Conservation (phyloP, 2,888 invertebrate species). For the Parasteatoda lunata region DNA sequence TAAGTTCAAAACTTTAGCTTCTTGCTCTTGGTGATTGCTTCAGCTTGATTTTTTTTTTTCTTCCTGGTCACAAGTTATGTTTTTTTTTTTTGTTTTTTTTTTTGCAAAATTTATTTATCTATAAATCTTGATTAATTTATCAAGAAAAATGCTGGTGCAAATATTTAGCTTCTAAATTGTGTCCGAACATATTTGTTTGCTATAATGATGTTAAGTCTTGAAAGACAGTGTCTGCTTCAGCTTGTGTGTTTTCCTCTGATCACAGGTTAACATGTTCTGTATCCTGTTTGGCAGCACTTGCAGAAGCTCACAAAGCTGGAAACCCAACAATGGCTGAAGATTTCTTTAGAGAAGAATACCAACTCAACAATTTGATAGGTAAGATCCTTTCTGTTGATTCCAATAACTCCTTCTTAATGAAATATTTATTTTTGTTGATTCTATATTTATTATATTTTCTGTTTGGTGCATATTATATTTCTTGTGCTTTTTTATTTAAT, state of each 20-base stretch:
- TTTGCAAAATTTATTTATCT: no score
- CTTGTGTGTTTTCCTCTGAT: constrained; percentile 59
- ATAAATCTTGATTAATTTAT: no score
- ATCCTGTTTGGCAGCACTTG: constrained; percentile 76
- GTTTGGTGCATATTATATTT: no score
- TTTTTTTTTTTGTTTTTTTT: no score
- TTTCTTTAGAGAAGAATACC: constrained; percentile 92
- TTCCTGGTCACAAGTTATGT: no score
- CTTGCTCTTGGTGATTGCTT: no score
- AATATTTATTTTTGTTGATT: not conserved
- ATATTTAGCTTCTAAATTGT: no score
- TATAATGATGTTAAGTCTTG: not conserved
- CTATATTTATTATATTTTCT: not conserved
- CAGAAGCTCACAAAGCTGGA: constrained; percentile 80
- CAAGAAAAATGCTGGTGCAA: no score
- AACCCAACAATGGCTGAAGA: constrained; percentile 79
- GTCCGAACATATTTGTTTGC: not conserved
- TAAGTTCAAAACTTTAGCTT: no score
- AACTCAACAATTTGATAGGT: constrained; percentile 88
- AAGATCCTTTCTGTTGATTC: constrained; percentile 63
- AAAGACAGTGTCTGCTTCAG: constrained; percentile 63
- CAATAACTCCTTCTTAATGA: not conserved
- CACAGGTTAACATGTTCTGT: constrained; percentile 67
- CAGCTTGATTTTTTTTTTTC: no score
- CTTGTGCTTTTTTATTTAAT: not conserved